Conservation (phyloP, 2,113 vertebrate genomes). For the Carassius auratus region DNA sequence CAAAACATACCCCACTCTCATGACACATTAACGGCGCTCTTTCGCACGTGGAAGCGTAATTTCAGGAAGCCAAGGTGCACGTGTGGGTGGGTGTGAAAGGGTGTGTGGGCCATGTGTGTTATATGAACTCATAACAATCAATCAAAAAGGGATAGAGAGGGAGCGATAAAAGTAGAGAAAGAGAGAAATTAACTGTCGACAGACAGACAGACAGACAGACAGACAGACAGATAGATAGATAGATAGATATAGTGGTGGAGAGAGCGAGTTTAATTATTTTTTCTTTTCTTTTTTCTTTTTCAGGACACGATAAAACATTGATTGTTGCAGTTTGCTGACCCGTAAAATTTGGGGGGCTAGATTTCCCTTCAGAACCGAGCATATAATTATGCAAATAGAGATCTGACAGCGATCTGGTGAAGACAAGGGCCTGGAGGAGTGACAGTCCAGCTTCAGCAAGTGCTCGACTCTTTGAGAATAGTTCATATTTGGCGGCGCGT, state of each 20-base stretch:
- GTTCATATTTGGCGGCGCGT: constrained; percentile 69
- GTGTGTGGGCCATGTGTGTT: constrained; percentile 33
- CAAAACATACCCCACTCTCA: constrained; percentile 52
- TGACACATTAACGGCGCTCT: constrained; percentile 39
- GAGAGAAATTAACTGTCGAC: background rate
- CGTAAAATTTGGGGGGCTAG: constrained; percentile 98
- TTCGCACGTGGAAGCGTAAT: background rate
- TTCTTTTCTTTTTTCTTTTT: constrained; percentile 75
- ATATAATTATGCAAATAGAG: constrained; percentile 99
- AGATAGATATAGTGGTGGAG: background rate
- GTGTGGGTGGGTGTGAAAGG: constrained; percentile 20
- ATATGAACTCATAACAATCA: constrained; percentile 16
- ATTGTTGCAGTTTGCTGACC: constrained; percentile 99
- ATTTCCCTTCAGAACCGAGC: constrained; percentile 98
- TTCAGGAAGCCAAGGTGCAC: constrained; percentile 5
- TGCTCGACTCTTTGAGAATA: constrained; percentile 68
- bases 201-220: background rate
- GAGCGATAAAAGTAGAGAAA: background rate
- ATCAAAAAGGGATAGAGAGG: constrained; percentile 30
- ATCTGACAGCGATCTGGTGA: constrained; percentile 97
- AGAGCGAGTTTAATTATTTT: constrained; percentile 69
- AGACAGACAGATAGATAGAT: background rate
- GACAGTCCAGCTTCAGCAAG: constrained; percentile 76
- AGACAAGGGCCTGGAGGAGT: constrained; percentile 68
- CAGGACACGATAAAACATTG: constrained; percentile 92